A percentile compares a stretch with the other conserved stretches of the same genome.
These are phyloP conservation scores for Cynaeus angustus DNA, from an alignment of 2,888 invertebrate species.

Conservation along the genomic window DNA sequence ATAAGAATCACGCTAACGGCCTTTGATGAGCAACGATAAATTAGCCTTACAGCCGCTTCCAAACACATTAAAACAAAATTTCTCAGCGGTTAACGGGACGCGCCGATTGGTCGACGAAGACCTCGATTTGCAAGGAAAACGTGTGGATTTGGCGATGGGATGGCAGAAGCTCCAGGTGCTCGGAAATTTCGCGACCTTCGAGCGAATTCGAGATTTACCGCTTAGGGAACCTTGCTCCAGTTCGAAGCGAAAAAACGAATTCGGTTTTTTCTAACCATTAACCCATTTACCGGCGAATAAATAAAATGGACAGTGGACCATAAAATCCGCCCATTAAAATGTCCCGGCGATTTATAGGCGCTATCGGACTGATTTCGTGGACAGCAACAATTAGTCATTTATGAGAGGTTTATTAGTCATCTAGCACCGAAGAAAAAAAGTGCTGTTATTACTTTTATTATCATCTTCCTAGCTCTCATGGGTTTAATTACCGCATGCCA, in stretches of 20 bases:
- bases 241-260: slow-evolving; percentile 22
- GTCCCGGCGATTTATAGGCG: neutral
- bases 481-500: slow-evolving; percentile 21
- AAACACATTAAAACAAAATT: slow-evolving; percentile 18
- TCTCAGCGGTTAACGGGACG: too few species aligned
- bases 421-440: too few species aligned
- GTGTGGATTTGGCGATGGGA: slow-evolving; percentile 5
- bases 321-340: slow-evolving; percentile 1
- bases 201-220: slow-evolving; percentile 7
- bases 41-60: slow-evolving; percentile 5
- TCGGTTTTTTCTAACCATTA: slow-evolving; percentile 32
- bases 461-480: neutral
- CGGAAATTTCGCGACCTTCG: slow-evolving; percentile 24
- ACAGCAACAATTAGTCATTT: neutral
- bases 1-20: slow-evolving; percentile 21
- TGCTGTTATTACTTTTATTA: neutral
- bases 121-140: slow-evolving; percentile 8
- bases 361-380: neutral
- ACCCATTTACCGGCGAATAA: slow-evolving; percentile 28
- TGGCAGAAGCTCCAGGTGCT: slow-evolving; percentile 27
- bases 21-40: slow-evolving; percentile 33
- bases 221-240: slow-evolving; percentile 10
- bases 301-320: slow-evolving; percentile 10
- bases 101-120: slow-evolving; percentile 6
- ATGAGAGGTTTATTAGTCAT: neutral